phyloP scores from a whole-genome alignment of 2,888 invertebrate species.

The Oligia latruncula region DNA sequence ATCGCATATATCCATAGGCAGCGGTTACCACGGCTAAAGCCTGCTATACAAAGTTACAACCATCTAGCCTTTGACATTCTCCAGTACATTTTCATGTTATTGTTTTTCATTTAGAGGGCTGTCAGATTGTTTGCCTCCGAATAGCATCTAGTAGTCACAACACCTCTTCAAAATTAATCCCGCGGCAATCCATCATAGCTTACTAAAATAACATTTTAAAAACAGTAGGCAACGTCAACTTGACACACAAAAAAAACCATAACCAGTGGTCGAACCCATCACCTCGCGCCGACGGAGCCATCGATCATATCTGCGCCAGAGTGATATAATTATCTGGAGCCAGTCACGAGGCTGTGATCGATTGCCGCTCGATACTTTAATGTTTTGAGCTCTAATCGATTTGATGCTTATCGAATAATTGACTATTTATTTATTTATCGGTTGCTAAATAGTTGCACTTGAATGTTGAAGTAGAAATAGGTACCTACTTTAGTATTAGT shows the following conservation, averaged over 20 bases:
- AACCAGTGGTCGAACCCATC: constrained; percentile 42
- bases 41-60: background rate
- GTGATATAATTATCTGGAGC: constrained; percentile 65
- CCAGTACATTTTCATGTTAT: background rate
- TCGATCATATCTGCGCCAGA: constrained; percentile 55
- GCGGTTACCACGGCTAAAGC: background rate
- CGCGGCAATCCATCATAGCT: constrained; percentile 28
- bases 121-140: background rate
- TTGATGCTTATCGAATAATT: constrained; percentile 56
- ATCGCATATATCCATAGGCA: background rate
- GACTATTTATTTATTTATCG: constrained; percentile 59
- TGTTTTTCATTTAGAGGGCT: background rate
- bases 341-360: constrained; percentile 59
- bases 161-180: background rate
- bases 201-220: background rate
- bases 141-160: background rate
- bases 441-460: constrained; percentile 41
- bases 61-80: background rate
- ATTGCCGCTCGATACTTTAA: constrained; percentile 53
- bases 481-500: no score
- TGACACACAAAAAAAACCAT: constrained; percentile 17
- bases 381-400: constrained; percentile 57
- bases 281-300: constrained; percentile 25
- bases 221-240: constrained; percentile 40
- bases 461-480: background rate